These are phyloP conservation scores for Drosophila dives DNA, from an alignment of 2,888 invertebrate genomes.

Conservation along the genomic window DNA sequence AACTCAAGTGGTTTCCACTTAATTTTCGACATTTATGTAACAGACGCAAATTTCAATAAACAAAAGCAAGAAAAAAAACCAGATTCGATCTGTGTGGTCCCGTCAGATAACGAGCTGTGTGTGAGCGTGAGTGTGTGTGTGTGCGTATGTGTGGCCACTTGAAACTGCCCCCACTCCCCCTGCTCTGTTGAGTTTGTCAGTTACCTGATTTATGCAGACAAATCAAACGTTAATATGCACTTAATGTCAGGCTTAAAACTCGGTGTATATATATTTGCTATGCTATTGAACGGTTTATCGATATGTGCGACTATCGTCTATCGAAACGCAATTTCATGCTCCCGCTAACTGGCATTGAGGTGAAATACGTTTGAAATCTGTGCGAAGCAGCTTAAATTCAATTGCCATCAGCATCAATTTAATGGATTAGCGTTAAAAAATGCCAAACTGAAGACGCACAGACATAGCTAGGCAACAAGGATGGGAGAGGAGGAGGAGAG, in stretches of 20 bases:
- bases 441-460: conserved; percentile 39
- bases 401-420: conserved; percentile 80
- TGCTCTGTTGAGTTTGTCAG: background rate
- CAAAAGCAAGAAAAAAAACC: conserved; percentile 33
- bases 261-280: background rate
- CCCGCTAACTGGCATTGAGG: conserved; percentile 50
- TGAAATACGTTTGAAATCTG: conserved; percentile 59
- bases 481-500: background rate
- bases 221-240: conserved; percentile 71
- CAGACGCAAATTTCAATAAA: conserved; percentile 69
- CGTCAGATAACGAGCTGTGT: conserved; percentile 43
- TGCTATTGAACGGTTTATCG: conserved; percentile 1
- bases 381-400: conserved; percentile 76
- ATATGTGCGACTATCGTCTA: conserved; percentile 41
- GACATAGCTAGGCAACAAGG: background rate
- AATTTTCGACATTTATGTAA: conserved; percentile 70
- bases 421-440: conserved; percentile 75
- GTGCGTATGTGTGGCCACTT: conserved; percentile 63
- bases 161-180: conserved; percentile 22
- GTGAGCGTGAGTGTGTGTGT: conserved; percentile 38
- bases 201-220: conserved; percentile 68
- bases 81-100: conserved; percentile 63
- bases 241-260: conserved; percentile 48
- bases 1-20: conserved; percentile 75
- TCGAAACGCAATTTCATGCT: conserved; percentile 62